These are phyloP conservation scores for Helicoverpa zea DNA, from an alignment of 1,140 invertebrate genomes.

Conservation along the genomic window DNA sequence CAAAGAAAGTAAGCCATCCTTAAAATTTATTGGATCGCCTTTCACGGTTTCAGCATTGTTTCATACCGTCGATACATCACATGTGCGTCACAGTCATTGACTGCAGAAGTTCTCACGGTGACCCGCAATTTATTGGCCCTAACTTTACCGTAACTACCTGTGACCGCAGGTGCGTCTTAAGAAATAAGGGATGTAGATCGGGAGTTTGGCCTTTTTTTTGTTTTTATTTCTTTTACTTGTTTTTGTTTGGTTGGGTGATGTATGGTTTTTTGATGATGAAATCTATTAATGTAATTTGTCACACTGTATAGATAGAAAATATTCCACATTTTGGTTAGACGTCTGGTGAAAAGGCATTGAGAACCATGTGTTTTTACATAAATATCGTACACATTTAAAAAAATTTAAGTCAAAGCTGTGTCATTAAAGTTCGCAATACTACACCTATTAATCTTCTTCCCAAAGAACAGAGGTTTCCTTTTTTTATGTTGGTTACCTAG, in stretches of 20 bases:
- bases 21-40: constrained; percentile 8
- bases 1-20: constrained; percentile 5
- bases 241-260: background rate
- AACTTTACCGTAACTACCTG: constrained; percentile 73
- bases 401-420: too few relatives aligned
- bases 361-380: too few relatives aligned
- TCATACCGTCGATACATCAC: constrained; percentile 47
- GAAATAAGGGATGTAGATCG: constrained; percentile 71
- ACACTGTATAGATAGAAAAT: background rate
- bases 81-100: constrained; percentile 69
- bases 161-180: constrained; percentile 81
- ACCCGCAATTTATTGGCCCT: constrained; percentile 84
- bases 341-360: too few relatives aligned
- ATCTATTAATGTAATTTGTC: background rate
- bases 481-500: too few relatives aligned
- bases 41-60: constrained; percentile 42
- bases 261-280: background rate
- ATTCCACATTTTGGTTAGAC: too few relatives aligned
- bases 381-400: too few relatives aligned
- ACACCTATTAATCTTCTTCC: too few relatives aligned
- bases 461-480: too few relatives aligned
- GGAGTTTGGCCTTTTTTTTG: background rate
- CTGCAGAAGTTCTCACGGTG: constrained; percentile 78
- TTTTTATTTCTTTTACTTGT: constrained; percentile 25
- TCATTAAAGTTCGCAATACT: too few relatives aligned